Evolutionary conservation across 2,113 vertebrate genomes (phyloP).

Genomic region (Corythoichthys intestinalis): DNA sequence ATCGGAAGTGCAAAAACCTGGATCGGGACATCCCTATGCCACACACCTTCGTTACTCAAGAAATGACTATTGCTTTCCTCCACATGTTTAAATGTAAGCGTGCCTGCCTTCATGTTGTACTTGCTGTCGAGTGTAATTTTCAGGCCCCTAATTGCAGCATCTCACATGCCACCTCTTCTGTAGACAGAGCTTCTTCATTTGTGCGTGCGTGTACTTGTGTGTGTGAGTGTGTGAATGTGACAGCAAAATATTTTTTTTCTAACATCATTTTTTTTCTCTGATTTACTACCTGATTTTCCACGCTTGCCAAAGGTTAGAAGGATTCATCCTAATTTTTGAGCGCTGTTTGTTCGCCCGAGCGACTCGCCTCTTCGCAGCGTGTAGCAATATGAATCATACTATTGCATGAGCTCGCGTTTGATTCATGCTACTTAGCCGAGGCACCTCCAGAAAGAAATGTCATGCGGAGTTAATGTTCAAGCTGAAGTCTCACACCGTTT

Average conservation of each 20-base stretch:
- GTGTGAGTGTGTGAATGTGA: not conserved
- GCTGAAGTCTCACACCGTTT: not conserved
- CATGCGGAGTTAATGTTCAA: not conserved
- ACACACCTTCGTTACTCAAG: too few relatives aligned
- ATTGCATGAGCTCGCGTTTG: constrained; percentile 20
- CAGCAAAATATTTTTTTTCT: constrained; percentile 1
- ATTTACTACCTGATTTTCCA: constrained; percentile 21
- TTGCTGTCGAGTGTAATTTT: not conserved
- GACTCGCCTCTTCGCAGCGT: constrained; percentile 13
- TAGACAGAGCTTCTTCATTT: not conserved
- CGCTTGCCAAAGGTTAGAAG: constrained; percentile 10
- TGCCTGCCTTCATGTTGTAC: not conserved
- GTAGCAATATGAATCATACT: constrained; percentile 39
- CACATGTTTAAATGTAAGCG: too few relatives aligned
- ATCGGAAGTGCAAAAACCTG: too few relatives aligned
- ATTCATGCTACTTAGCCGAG: constrained; percentile 36
- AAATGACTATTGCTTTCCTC: too few relatives aligned
- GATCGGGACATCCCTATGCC: too few relatives aligned
- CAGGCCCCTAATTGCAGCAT: not conserved
- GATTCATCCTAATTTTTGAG: constrained; percentile 39
- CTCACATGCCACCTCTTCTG: not conserved
- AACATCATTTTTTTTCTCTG: constrained; percentile 4
- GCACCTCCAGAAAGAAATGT: constrained; percentile 5
- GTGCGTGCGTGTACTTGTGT: not conserved
- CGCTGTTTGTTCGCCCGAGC: constrained; percentile 19